Conservation (phyloP, 2,888 invertebrate genomes). For the Campoletis raptor region DNA sequence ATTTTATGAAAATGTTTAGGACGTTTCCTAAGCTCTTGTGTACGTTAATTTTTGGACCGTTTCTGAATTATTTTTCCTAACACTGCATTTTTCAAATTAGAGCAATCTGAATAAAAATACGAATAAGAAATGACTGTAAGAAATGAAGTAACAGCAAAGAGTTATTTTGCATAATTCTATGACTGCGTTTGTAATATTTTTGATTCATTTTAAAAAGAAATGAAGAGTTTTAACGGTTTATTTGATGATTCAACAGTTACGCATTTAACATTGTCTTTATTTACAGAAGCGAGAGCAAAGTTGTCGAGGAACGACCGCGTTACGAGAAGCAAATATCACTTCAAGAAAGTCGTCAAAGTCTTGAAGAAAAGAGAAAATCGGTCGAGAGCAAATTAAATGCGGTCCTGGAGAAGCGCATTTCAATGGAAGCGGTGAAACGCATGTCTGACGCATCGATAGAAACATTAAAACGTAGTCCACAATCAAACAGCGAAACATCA, state of each 20-base stretch:
- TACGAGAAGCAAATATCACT: constrained; percentile 64
- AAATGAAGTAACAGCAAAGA: neutral
- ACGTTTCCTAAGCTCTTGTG: constrained; percentile 3
- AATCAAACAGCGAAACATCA: constrained; percentile 58
- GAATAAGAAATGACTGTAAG: neutral
- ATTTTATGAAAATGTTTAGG: neutral
- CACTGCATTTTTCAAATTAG: neutral
- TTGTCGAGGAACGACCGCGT: constrained; percentile 66
- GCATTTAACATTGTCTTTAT: constrained; percentile 11
- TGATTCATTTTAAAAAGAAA: neutral
- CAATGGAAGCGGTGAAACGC: constrained; percentile 77
- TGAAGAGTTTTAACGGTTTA: neutral
- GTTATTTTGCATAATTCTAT: neutral
- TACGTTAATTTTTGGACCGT: neutral
- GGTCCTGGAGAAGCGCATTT: constrained; percentile 82
- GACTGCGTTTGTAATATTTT: neutral
- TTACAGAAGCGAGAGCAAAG: constrained; percentile 54
- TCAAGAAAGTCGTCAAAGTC: constrained; percentile 70
- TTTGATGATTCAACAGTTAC: neutral
- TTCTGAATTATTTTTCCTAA: too few species aligned
- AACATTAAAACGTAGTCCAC: constrained; percentile 57
- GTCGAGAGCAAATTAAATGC: constrained; percentile 83
- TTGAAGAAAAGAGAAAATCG: constrained; percentile 82
- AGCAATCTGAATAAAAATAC: neutral
- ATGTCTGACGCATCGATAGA: constrained; percentile 73